Evolutionary conservation across 2,113 vertebrate genomes (phyloP), one percentile per base, ranked within the genome.

Genomic region (Peromyscus californicus): DNA sequence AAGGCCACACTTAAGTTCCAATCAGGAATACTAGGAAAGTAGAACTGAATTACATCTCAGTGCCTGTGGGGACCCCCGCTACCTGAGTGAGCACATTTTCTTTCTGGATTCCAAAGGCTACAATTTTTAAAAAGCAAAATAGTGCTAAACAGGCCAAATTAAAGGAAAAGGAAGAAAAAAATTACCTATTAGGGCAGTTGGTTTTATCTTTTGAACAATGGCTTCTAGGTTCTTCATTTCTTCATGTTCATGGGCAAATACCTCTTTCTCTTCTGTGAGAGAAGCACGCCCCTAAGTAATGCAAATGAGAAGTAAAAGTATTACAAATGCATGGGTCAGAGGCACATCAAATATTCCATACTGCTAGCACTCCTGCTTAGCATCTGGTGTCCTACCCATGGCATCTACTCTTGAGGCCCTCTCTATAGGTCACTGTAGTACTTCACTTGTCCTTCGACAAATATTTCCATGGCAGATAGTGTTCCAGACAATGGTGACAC

Each of bases 111-210:
- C 80, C 61, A 89, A 92, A 69, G 24, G 10, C 72, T 63, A 95
- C 70, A 88, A 69, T 94, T 94, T 57, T 26, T 39, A 74, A 82
- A 97, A 92, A 72, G 16, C 24, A 89, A 57, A 91, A 89, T 39
- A 63, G 85, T 54, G 7, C 5, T 5, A 94, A 76, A 19, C 31
- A 80, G 63, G 8, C 39, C 22, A 93, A 89, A 51, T 42, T n/a
- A 7, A n/a, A 42, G 26, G 12, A 45, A 21, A 33, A n/a, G 1
- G 36, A 45, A 36, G 9, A 48, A 78, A 85, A 88, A 69, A 65
- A 70, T 65, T 99, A 99, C 99, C 99, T 98, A 99, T 99, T 92
- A 99, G 99, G 31, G 98, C 99, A 0, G 99, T 99, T 0, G 99
- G 99, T 97, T 99, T 99, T 97, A 99, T 98, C 57, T 99, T 97